These are phyloP conservation scores for Hippopotamyrus pictus DNA, from an alignment of 2,797 vertebrate genomes.

Conservation along the genomic window DNA sequence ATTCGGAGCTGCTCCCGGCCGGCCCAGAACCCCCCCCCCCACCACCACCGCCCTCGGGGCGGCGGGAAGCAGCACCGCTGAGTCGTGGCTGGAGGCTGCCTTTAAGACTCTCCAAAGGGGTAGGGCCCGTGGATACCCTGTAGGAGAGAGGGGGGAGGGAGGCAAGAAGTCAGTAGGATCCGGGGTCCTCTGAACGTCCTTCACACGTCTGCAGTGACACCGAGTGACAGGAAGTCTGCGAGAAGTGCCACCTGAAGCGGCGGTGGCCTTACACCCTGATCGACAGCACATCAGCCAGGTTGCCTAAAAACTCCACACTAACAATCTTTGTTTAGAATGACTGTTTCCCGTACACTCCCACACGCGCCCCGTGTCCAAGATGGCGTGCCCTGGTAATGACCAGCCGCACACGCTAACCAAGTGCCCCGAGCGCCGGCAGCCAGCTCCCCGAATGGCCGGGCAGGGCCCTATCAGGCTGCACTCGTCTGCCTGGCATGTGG, in stretches of 20 bases:
- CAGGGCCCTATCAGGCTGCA: not conserved
- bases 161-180: not conserved
- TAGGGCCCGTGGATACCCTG: conserved; percentile 76
- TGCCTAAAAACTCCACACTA: not conserved
- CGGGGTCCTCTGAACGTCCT: not conserved
- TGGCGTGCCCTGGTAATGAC: not conserved
- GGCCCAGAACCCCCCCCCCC: not conserved
- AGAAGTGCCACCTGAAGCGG: not conserved
- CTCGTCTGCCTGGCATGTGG: not conserved
- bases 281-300: not conserved
- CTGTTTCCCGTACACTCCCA: not conserved
- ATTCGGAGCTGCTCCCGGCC: conserved; percentile 48
- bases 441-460: not conserved
- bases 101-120: conserved; percentile 75
- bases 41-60: conserved; percentile 24
- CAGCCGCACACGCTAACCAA: not conserved
- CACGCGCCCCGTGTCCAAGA: not conserved
- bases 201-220: not conserved
- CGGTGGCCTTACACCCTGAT: not conserved
- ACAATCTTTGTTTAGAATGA: not conserved
- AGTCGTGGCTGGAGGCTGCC: conserved; percentile 46
- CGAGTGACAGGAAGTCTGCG: not conserved
- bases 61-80: conserved; percentile 36
- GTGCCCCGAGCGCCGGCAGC: not conserved
- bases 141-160: conserved; percentile 36